Conservation (phyloP, 1,140 invertebrate genomes). For the Dreissena polymorpha region DNA sequence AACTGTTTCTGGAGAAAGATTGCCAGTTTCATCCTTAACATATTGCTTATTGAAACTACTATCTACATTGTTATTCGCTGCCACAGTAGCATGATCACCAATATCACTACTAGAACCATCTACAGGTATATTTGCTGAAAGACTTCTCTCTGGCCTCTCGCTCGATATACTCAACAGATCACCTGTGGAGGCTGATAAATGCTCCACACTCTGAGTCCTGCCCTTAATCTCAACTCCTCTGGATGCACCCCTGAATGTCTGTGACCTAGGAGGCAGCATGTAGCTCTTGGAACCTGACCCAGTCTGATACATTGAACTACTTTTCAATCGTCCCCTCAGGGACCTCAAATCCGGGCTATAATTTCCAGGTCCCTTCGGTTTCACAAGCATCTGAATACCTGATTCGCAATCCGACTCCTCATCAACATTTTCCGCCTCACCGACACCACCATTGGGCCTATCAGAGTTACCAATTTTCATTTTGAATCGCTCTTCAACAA, state of each 20-base stretch:
- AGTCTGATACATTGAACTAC: slow-evolving; percentile 28
- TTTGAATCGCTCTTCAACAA: slow-evolving; percentile 40
- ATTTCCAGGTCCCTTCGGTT: background rate
- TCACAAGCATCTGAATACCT: slow-evolving; percentile 32
- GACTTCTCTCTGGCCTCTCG: slow-evolving; percentile 20
- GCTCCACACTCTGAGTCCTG: slow-evolving; percentile 35
- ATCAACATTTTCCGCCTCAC: slow-evolving; percentile 15
- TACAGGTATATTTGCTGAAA: slow-evolving; percentile 17
- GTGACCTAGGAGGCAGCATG: slow-evolving; percentile 32
- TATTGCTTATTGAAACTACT: too few relatives aligned
- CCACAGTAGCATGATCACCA: too few relatives aligned
- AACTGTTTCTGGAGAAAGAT: too few relatives aligned
- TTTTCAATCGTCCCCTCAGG: slow-evolving; percentile 7
- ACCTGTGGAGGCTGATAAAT: slow-evolving; percentile 19
- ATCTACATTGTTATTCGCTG: too few relatives aligned
- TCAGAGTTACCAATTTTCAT: background rate
- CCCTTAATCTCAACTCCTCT: background rate
- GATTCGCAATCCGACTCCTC: slow-evolving; percentile 26
- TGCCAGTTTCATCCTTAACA: too few relatives aligned
- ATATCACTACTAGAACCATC: background rate
- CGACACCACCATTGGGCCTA: background rate
- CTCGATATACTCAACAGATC: slow-evolving; percentile 22
- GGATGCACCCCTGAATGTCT: slow-evolving; percentile 37
- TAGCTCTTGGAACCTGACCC: background rate
- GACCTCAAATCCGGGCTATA: slow-evolving; percentile 25